Evolutionary conservation across 2,888 invertebrate genomes (phyloP).

Genomic region (Morpho achilles): DNA sequence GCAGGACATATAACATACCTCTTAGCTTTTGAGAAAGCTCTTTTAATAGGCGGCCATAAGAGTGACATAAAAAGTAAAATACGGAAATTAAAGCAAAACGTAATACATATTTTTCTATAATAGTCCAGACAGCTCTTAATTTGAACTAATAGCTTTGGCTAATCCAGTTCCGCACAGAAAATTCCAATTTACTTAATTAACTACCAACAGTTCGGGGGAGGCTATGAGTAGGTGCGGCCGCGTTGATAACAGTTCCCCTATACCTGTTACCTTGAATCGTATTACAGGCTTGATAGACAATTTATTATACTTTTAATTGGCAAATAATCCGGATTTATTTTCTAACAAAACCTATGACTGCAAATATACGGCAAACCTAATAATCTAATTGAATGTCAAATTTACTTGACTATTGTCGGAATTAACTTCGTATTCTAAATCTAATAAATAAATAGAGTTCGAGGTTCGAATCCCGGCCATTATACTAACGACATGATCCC

Average conservation of each 20-base stretch:
- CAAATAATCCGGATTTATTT: too few species aligned
- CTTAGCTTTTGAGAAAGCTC: too few species aligned
- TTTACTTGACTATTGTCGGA: too few species aligned
- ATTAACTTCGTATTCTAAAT: too few species aligned
- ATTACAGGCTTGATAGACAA: conserved; percentile 29
- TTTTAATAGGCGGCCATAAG: not conserved
- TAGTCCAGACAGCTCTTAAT: conserved; percentile 60
- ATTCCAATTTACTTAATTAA: conserved; percentile 79
- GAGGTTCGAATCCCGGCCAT: too few species aligned
- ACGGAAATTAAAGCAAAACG: conserved; percentile 3
- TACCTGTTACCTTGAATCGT: conserved; percentile 54
- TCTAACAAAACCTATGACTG: too few species aligned
- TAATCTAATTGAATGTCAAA: too few species aligned
- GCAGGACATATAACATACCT: too few species aligned
- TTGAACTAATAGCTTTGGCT: conserved; percentile 75
- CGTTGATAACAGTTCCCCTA: conserved; percentile 57
- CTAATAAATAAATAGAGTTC: too few species aligned
- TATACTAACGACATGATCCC: too few species aligned
- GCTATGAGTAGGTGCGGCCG: conserved; percentile 66
- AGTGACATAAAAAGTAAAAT: not conserved
- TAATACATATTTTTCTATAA: conserved; percentile 23
- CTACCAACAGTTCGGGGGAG: conserved; percentile 60
- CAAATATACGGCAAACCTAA: too few species aligned
- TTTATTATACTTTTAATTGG: not conserved
- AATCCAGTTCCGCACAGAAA: conserved; percentile 72